Percentiles rank a stretch among this genome's conserved stretches.
Evolutionary conservation across 2,113 vertebrate species (phyloP).

Genomic region (Echinops telfairi): DNA sequence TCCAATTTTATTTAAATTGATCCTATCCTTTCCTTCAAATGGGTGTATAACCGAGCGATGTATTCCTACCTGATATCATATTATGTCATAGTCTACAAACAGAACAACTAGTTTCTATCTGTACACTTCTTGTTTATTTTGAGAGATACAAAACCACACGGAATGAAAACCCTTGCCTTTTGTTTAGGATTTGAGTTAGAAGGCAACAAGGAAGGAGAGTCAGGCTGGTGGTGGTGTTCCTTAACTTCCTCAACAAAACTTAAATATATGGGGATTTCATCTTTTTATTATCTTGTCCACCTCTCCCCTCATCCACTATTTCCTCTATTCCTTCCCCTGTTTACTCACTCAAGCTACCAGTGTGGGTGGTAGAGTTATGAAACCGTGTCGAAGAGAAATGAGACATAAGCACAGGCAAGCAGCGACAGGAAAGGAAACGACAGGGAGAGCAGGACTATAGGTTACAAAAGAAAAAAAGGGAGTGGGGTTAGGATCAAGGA

Average conservation of each 20-base stretch:
- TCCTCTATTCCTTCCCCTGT: neutral
- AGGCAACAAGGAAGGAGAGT: neutral
- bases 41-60: neutral
- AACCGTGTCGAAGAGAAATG: neutral
- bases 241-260: accelerated
- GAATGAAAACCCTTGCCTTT: neutral
- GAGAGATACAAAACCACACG: neutral
- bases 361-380: neutral
- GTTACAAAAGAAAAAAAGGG: neutral
- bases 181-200: neutral
- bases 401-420: neutral
- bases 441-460: too few species aligned
- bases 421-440: neutral
- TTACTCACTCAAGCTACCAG: neutral
- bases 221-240: neutral
- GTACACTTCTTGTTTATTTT: neutral
- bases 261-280: neutral
- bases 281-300: neutral
- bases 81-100: neutral
- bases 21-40: neutral
- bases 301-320: neutral
- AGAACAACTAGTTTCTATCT: neutral
- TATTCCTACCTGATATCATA: neutral
- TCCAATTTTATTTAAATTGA: neutral
- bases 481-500: neutral